Percentiles rank a stretch among this genome's conserved stretches.
Conservation (phyloP, 2,888 invertebrate species). For the Chymomyza fuscimana region DNA sequence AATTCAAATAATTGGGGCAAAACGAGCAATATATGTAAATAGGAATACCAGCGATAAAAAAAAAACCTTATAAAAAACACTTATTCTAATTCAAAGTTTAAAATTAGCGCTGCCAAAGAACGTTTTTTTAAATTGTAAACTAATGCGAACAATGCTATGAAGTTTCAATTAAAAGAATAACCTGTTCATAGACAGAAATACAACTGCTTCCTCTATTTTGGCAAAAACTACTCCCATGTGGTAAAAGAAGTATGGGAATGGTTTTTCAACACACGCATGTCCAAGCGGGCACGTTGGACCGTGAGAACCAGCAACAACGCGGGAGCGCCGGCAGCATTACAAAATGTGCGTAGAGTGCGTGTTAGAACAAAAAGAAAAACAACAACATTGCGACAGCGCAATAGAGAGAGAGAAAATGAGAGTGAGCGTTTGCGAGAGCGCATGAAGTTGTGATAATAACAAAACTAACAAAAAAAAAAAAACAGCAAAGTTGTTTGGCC, state of each 20-base stretch:
- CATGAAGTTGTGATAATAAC: constrained; percentile 64
- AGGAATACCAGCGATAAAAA: too few species aligned
- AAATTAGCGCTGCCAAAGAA: too few species aligned
- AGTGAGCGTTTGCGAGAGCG: constrained; percentile 18
- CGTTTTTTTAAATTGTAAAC: too few species aligned
- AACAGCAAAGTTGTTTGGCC: constrained; percentile 72
- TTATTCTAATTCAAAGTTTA: too few species aligned
- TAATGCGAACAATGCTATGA: too few species aligned
- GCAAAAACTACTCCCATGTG: too few species aligned
- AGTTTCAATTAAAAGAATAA: too few species aligned
- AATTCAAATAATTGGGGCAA: too few species aligned
- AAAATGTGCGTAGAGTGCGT: background rate
- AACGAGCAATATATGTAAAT: too few species aligned
- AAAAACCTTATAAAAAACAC: too few species aligned
- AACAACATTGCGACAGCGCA: background rate
- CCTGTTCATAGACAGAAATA: too few species aligned
- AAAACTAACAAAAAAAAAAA: constrained; percentile 47
- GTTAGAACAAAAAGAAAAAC: background rate
- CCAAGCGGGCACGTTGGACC: background rate
- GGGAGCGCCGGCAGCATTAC: constrained; percentile 36
- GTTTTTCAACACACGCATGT: background rate
- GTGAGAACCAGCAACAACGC: background rate
- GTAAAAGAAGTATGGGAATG: background rate
- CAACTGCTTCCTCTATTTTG: too few species aligned
- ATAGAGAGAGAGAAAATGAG: background rate